phyloP scores from a whole-genome alignment of 2,113 vertebrate species.

The Sphyrna mokarran region DNA sequence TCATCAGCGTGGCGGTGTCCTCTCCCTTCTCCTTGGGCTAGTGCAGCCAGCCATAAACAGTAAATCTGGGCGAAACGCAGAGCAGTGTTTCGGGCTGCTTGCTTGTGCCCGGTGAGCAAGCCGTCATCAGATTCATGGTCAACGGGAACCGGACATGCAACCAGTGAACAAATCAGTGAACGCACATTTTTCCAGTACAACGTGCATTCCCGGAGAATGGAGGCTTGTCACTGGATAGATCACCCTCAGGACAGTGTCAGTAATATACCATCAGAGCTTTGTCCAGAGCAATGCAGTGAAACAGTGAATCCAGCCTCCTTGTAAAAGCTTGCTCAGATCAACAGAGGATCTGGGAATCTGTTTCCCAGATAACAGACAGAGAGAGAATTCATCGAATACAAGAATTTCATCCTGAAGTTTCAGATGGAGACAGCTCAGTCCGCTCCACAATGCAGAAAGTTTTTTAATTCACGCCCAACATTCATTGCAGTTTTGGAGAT shows the following conservation, averaged over 20 bases:
- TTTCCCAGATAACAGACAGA: slow-evolving; percentile 39
- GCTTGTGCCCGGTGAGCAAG: neutral
- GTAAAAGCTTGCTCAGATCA: slow-evolving; percentile 40
- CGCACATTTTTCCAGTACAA: neutral
- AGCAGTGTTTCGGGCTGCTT: neutral
- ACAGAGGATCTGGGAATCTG: neutral
- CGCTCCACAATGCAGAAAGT: neutral
- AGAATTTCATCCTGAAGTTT: neutral
- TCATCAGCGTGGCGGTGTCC: neutral
- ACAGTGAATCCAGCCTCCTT: slow-evolving; percentile 40
- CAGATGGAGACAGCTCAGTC: neutral
- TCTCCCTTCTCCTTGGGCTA: neutral
- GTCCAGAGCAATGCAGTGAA: neutral
- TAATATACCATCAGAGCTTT: neutral
- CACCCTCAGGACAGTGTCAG: neutral
- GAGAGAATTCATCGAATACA: neutral
- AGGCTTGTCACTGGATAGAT: neutral
- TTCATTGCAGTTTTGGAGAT: neutral
- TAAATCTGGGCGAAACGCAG: neutral
- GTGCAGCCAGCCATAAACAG: neutral
- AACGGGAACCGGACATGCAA: neutral
- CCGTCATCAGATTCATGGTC: neutral
- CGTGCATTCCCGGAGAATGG: neutral
- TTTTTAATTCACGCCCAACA: neutral
- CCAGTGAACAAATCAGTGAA: neutral